These are phyloP conservation scores for Atrina japonica DNA, from an alignment of 2,888 invertebrate genomes.

Conservation along the genomic window DNA sequence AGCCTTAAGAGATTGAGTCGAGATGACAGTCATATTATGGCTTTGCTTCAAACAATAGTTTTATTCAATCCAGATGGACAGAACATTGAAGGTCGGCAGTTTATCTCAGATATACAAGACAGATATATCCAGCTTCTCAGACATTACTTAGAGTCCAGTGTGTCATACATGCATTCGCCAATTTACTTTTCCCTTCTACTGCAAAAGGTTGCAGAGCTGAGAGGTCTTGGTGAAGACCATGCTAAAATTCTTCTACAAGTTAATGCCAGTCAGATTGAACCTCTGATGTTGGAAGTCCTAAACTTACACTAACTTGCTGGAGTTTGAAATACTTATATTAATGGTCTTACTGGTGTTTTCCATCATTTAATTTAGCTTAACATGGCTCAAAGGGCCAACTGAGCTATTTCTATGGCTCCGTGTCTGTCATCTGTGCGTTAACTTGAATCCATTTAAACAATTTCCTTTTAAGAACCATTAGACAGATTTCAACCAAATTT, in stretches of 20 bases:
- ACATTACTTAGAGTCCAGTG: conserved; percentile 78
- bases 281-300: conserved; percentile 95
- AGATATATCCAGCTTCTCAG: conserved; percentile 82
- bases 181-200: conserved; percentile 83
- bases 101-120: conserved; percentile 77
- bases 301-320: conserved; percentile 88
- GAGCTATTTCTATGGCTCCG: too few relatives aligned
- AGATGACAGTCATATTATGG: conserved; percentile 92
- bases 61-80: conserved; percentile 92
- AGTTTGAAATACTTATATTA: too few relatives aligned
- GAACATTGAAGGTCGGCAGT: conserved; percentile 82
- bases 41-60: conserved; percentile 94
- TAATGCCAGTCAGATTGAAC: conserved; percentile 94
- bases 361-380: too few relatives aligned
- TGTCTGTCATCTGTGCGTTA: too few relatives aligned
- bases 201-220: conserved; percentile 93
- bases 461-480: too few relatives aligned
- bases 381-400: too few relatives aligned
- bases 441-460: too few relatives aligned
- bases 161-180: conserved; percentile 68
- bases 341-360: too few relatives aligned
- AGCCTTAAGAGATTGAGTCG: conserved; percentile 82
- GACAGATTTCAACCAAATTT: too few relatives aligned
- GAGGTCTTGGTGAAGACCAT: conserved; percentile 93
- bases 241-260: conserved; percentile 95